Base-by-base conservation (phyloP, 2,888 invertebrate species). In the Tenodera sinensis region DNA sequence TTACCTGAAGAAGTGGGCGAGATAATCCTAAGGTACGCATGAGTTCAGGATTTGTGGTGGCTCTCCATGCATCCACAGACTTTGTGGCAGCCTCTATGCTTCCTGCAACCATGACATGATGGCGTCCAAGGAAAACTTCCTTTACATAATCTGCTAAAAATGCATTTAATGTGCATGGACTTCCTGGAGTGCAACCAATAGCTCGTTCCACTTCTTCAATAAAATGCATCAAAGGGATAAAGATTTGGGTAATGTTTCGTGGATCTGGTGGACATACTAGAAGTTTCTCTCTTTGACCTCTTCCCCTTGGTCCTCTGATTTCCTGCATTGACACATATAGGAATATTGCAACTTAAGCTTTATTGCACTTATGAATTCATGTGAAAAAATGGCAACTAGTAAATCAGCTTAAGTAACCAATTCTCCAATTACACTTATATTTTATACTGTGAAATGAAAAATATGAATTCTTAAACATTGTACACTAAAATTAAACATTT, bases 81-180 rank as follows among this genome's bases (percentile, higher is more conserved):
- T 96, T 96, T 88, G 96, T 96, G 30, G 97, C 96, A 1, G 95
- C 94, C 91, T 97, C 96, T 90, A 97, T 96, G 91, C 95, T 95
- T 83, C 94, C 94, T 1, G 95, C 94, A 28, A 96, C 94, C 91
- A 95, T 94, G 84, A 94, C 94, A 92, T 96, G 96, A 89, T 97
- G 96, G 90, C 97, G 96, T 90, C 96, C 97, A 91, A 97, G 95
- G 94, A 98, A 99, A 12, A 97, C 97, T 91, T 97, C 96, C 91
- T 97, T 97, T 34, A 98, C 97, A 93, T 98, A 98, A 93, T 98
- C 97, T 85, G 96, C 96, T 89, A 99, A 94, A 93, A 98, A 98
- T 91, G 96, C 96, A 92, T 97, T 97, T 89, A 98, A 94, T 3
- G 96, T 96, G 92, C 97, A 97, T 84, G 96, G 95, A 91, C 94